phyloP scores from a whole-genome alignment of 30 jellyfish, hydroid and myxozoan genomes.

The Chrysaora quinquecirrha region DNA sequence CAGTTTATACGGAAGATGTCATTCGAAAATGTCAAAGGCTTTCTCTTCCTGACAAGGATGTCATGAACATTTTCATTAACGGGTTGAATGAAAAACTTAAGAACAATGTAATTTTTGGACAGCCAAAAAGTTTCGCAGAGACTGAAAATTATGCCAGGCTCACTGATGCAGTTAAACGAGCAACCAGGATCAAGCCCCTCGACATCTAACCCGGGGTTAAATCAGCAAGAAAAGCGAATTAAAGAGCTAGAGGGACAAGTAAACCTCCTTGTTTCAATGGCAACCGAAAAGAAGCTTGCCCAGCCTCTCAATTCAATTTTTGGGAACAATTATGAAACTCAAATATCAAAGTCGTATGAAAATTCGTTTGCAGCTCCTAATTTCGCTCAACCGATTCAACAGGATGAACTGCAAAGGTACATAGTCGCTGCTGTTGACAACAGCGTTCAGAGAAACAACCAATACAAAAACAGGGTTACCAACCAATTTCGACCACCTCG shows the following conservation, averaged over 20 bases:
- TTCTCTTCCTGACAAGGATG: constrained; percentile 9
- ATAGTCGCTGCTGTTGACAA: constrained; percentile 16
- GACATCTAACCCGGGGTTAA: not conserved
- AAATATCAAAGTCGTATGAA: not conserved
- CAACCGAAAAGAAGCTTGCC: constrained; percentile 4
- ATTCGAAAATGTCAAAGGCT: not conserved
- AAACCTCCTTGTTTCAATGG: constrained; percentile 12
- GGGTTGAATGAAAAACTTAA: constrained; percentile 11
- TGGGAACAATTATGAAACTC: not conserved
- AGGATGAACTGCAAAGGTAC: no score
- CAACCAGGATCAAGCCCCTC: constrained; percentile 4
- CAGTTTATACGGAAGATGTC: constrained; percentile 17
- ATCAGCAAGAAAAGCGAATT: constrained; percentile 11
- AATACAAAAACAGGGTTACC: not conserved
- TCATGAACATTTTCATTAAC: constrained; percentile 21
- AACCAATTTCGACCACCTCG: not conserved
- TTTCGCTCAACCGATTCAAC: no score
- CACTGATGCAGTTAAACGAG: constrained; percentile 6
- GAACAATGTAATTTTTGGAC: constrained; percentile 18
- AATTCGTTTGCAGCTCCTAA: no score
- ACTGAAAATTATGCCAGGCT: constrained; percentile 35
- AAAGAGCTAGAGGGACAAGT: constrained; percentile 17
- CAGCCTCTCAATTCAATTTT: not conserved
- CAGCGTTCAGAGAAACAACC: not conserved
- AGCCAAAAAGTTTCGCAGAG: constrained; percentile 26